phyloP scores from a whole-genome alignment of 2,888 invertebrate genomes.

The Zelleria hepariella region DNA sequence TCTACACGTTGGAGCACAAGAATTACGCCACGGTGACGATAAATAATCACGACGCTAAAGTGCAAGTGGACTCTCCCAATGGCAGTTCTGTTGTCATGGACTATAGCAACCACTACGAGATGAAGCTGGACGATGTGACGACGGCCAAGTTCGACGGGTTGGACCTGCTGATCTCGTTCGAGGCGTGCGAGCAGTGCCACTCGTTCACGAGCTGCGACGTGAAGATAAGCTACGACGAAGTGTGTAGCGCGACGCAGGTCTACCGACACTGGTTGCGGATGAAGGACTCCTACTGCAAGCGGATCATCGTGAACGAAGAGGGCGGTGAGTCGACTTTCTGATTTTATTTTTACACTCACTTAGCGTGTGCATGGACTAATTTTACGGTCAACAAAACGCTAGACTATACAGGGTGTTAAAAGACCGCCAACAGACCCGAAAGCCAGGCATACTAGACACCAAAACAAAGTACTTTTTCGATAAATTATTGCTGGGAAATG shows the following conservation, averaged over 20 bases:
- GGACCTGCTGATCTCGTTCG: constrained; percentile 36
- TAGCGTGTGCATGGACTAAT: background rate
- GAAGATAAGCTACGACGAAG: constrained; percentile 29
- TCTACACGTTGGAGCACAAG: constrained; percentile 57
- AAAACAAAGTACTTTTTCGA: too few relatives aligned
- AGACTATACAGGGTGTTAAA: too few relatives aligned
- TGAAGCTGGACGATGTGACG: constrained; percentile 42
- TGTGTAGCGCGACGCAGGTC: constrained; percentile 22
- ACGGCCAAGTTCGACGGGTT: constrained; percentile 44
- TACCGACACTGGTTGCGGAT: constrained; percentile 40
- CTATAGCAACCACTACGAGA: constrained; percentile 34
- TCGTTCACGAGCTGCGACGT: constrained; percentile 40
- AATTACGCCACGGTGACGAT: constrained; percentile 66
- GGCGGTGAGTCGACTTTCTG: constrained; percentile 40
- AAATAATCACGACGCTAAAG: constrained; percentile 38
- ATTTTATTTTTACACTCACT: too few relatives aligned
- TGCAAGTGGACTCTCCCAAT: constrained; percentile 50
- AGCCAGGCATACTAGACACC: too few relatives aligned
- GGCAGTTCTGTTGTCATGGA: constrained; percentile 33
- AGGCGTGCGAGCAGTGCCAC: constrained; percentile 40
- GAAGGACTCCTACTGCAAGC: constrained; percentile 49
- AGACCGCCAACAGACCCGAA: too few relatives aligned
- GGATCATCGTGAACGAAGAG: constrained; percentile 43
- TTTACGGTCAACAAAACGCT: background rate
- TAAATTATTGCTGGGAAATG: too few relatives aligned